Conservation (phyloP, 2,113 vertebrate genomes). For the Typhlomys cinereus region DNA sequence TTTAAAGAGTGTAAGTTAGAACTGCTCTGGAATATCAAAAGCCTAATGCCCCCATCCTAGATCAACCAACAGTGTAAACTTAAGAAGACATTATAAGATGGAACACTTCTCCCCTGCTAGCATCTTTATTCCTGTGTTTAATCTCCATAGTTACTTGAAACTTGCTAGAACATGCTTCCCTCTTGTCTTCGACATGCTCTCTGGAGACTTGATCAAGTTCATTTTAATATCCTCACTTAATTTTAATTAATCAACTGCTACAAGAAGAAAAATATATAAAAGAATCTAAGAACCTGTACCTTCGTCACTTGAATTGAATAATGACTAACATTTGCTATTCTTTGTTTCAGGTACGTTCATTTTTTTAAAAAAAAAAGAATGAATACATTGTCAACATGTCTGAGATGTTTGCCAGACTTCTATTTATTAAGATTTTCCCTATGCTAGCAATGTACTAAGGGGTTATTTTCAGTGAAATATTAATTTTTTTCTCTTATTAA, state of each 20-base stretch:
- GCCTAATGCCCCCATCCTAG: neutral
- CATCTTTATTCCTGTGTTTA: neutral
- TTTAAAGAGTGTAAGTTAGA: neutral
- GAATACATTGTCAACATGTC: neutral
- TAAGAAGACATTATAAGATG: neutral
- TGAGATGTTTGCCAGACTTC: neutral
- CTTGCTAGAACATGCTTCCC: neutral
- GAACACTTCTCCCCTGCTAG: neutral
- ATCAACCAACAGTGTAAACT: neutral
- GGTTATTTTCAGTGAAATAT: neutral
- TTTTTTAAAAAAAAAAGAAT: neutral
- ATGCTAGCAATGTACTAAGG: slow-evolving; percentile 16
- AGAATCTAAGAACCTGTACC: neutral
- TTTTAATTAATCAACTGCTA: slow-evolving; percentile 21
- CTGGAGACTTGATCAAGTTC: slow-evolving; percentile 19
- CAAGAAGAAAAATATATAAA: neutral
- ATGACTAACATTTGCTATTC: neutral
- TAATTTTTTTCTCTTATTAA: slow-evolving; percentile 3
- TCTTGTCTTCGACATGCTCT: neutral
- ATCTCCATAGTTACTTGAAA: neutral
- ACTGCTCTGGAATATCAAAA: slow-evolving; percentile 12
- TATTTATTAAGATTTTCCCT: neutral
- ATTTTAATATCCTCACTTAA: neutral
- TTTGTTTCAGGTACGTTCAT: slow-evolving; percentile 11
- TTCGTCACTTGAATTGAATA: slow-evolving; percentile 22